These are phyloP conservation scores for Hydrotaea cyrtoneurina DNA, from an alignment of 2,888 invertebrate genomes.

Conservation along the genomic window DNA sequence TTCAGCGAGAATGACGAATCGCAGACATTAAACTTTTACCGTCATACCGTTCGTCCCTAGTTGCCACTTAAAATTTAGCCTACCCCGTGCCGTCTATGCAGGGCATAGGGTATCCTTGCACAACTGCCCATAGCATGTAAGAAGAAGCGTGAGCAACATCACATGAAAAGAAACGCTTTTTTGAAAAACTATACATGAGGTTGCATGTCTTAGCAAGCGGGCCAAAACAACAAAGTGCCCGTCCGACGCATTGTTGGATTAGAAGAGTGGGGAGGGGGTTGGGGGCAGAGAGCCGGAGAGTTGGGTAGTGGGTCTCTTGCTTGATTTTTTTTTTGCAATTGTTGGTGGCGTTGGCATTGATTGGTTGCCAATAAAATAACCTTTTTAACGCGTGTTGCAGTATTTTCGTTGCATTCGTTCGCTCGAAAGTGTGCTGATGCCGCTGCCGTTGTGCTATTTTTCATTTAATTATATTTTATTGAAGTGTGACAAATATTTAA, in stretches of 20 bases:
- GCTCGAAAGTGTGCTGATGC: neutral
- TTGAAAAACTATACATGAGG: neutral
- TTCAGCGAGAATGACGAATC: too few relatives aligned
- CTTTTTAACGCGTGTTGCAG: constrained; percentile 67
- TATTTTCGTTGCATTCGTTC: constrained; percentile 19
- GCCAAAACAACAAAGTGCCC: too few relatives aligned
- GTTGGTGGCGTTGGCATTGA: constrained; percentile 66
- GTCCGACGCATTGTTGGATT: too few relatives aligned
- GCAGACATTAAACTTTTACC: too few relatives aligned
- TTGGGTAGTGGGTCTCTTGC: constrained; percentile 7
- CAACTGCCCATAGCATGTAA: too few relatives aligned
- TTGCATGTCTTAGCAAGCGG: neutral
- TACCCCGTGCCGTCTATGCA: neutral
- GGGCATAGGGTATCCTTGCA: neutral
- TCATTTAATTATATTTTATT: constrained; percentile 66
- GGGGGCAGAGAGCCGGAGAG: too few relatives aligned
- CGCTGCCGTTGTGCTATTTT: constrained; percentile 51
- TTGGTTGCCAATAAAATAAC: constrained; percentile 71
- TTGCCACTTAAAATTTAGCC: too few relatives aligned
- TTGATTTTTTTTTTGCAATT: constrained; percentile 48
- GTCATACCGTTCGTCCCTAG: too few relatives aligned
- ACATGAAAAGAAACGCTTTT: too few relatives aligned
- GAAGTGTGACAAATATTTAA: constrained; percentile 67
- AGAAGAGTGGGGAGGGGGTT: too few relatives aligned
- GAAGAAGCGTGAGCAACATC: too few relatives aligned